Conservation (phyloP, 1,140 invertebrate genomes). For the Rhyacophila brunnea region DNA sequence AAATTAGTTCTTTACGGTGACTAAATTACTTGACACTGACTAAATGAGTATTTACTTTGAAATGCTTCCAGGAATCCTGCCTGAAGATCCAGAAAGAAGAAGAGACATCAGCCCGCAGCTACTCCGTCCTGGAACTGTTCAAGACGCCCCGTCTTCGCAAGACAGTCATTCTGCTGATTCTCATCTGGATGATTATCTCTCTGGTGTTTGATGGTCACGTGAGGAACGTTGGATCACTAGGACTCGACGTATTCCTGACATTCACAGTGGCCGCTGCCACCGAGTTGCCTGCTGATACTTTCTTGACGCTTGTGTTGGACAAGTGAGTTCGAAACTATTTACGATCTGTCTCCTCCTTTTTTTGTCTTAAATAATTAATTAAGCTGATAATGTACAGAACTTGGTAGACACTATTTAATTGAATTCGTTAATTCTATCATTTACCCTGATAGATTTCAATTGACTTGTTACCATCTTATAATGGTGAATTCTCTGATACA, state of each 20-base stretch:
- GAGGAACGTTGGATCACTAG: conserved; percentile 77
- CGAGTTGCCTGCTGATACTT: conserved; percentile 79
- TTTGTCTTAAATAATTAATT: no score
- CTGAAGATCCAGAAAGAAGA: conserved; percentile 64
- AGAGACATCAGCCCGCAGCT: conserved; percentile 64
- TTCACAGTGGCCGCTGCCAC: conserved; percentile 81
- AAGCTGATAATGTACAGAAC: no score
- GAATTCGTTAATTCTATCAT: no score
- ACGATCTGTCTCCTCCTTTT: no score
- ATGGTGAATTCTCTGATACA: no score
- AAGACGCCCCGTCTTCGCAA: conserved; percentile 68
- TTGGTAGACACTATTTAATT: no score
- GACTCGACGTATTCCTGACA: conserved; percentile 76
- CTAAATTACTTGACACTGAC: no score
- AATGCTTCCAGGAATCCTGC: conserved; percentile 60
- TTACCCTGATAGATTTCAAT: no score
- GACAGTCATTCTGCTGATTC: conserved; percentile 70
- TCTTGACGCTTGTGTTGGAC: conserved; percentile 76
- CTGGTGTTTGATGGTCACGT: conserved; percentile 86
- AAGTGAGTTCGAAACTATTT: no score
- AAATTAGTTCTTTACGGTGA: not conserved
- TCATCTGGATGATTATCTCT: conserved; percentile 85
- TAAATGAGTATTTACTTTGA: not conserved
- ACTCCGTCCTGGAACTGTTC: conserved; percentile 78
- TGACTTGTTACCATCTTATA: no score